Percentiles rank a stretch among this genome's conserved stretches.
These are phyloP conservation scores for Cryptus viduatorius DNA, from an alignment of 2,888 invertebrate genomes.

Conservation along the genomic window DNA sequence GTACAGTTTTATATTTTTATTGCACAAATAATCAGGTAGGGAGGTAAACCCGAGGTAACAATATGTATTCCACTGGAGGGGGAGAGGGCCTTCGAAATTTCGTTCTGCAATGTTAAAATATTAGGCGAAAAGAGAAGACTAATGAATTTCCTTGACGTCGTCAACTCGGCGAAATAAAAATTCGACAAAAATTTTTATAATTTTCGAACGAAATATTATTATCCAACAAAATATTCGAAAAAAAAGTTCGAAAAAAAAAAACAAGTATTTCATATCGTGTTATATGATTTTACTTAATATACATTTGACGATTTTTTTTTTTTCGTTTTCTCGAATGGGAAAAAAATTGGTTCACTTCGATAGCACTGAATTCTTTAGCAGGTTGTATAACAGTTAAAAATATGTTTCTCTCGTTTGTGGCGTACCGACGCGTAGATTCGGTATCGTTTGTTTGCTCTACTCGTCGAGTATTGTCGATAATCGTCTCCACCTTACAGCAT, in stretches of 20 bases:
- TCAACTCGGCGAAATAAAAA: too few relatives aligned
- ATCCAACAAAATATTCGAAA: too few relatives aligned
- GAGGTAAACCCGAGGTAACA: constrained; percentile 30
- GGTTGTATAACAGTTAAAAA: constrained; percentile 44
- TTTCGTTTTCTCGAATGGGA: background rate
- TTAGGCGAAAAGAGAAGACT: too few relatives aligned
- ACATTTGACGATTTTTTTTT: background rate
- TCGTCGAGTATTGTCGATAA: constrained; percentile 63
- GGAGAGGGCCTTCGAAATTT: background rate
- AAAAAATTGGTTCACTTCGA: constrained; percentile 7
- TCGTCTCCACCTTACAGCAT: constrained; percentile 48
- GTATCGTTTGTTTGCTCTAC: constrained; percentile 52
- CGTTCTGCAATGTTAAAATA: background rate
- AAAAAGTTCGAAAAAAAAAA: too few relatives aligned
- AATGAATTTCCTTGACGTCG: background rate
- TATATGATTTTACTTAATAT: background rate
- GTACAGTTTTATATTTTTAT: constrained; percentile 76
- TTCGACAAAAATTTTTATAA: too few relatives aligned
- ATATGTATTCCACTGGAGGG: background rate
- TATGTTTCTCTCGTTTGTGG: constrained; percentile 16
- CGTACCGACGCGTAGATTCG: constrained; percentile 29
- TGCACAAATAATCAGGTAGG: constrained; percentile 76
- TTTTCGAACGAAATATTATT: too few relatives aligned
- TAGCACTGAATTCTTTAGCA: constrained; percentile 23
- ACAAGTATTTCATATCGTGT: too few relatives aligned